These are phyloP conservation scores for Promerops cafer DNA, from an alignment of 2,113 vertebrate species.

Conservation along the genomic window DNA sequence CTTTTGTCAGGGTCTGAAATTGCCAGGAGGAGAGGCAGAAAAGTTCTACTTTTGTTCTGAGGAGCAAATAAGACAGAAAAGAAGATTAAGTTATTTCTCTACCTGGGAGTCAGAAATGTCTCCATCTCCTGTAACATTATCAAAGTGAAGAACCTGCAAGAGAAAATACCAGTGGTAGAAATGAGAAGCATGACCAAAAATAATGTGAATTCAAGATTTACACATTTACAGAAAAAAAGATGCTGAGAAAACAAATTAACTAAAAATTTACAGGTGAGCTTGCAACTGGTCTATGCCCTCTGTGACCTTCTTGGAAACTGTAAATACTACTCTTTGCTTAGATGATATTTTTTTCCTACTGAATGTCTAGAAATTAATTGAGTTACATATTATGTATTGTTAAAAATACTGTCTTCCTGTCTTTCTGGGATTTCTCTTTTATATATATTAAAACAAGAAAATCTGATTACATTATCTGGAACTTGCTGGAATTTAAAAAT, in stretches of 20 bases:
- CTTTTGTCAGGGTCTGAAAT: background rate
- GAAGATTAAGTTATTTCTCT: background rate
- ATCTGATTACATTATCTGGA: background rate
- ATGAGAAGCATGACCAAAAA: background rate
- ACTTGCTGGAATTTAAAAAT: background rate
- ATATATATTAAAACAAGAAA: background rate
- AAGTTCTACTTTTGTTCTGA: background rate
- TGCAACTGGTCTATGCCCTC: background rate
- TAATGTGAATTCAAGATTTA: background rate
- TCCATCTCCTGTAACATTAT: background rate
- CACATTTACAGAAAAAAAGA: accelerated
- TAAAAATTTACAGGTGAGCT: background rate
- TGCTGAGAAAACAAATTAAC: background rate
- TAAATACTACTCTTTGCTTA: background rate
- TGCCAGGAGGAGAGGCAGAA: background rate
- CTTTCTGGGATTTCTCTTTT: background rate
- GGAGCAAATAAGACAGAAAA: background rate
- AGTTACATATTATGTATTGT: background rate
- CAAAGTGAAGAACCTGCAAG: slow-evolving; percentile 44
- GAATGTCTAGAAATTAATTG: background rate
- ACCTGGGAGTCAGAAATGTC: background rate
- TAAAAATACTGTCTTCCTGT: background rate
- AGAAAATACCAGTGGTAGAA: background rate
- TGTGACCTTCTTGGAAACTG: background rate
- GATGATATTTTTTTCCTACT: background rate